A percentile compares a stretch with the other conserved stretches of the same genome.
phyloP scores from a whole-genome alignment of 2,888 invertebrate genomes.

The Cheilosia vernalis region DNA sequence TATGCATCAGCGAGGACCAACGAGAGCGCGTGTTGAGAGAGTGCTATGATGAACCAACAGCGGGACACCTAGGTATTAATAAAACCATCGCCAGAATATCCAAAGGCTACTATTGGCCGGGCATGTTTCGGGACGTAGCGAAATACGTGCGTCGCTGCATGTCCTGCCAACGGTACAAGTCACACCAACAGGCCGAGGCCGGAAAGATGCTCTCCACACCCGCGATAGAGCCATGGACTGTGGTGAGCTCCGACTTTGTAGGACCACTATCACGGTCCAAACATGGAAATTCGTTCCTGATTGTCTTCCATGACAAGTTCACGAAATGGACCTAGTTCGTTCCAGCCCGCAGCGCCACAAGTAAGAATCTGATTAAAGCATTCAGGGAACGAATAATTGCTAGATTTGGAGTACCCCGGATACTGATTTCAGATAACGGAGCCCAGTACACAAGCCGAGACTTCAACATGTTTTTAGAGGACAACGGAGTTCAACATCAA shows the following conservation, averaged over 20 bases:
- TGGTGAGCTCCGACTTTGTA: background rate
- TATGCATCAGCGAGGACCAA: background rate
- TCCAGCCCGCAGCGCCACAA: background rate
- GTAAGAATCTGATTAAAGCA: background rate
- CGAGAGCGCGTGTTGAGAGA: background rate
- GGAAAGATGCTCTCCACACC: background rate
- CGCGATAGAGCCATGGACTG: background rate
- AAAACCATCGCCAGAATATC: slow-evolving; percentile 2
- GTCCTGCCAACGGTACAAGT: no score
- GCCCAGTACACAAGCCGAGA: background rate
- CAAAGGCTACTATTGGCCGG: background rate
- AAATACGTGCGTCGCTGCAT: no score
- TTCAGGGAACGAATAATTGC: background rate
- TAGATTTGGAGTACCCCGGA: background rate
- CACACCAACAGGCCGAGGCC: background rate
- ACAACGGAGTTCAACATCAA: background rate
- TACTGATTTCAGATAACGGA: no score
- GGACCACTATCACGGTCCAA: background rate
- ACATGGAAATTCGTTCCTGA: background rate
- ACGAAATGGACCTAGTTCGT: background rate
- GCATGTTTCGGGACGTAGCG: background rate
- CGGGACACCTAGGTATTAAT: background rate
- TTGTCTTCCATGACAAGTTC: background rate
- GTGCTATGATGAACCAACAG: background rate
- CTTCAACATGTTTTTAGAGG: background rate